Percentiles rank a stretch among this genome's conserved stretches.
These are phyloP conservation scores for Micromys minutus DNA, from an alignment of 2,113 vertebrate species.

Conservation along the genomic window DNA sequence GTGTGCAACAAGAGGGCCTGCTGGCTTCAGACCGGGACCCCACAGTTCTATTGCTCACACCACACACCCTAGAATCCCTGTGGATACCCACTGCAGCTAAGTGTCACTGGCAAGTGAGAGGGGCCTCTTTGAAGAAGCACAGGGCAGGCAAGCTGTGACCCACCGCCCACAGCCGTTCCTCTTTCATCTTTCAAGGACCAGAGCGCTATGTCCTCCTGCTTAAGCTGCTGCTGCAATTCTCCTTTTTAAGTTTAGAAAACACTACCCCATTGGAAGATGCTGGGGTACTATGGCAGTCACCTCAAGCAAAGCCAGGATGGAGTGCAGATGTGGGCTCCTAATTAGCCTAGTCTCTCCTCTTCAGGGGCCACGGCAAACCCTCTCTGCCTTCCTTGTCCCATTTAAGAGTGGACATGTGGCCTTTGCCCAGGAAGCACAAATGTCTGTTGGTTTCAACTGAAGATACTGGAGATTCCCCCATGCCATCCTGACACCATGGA, in stretches of 20 bases:
- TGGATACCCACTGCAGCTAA: not conserved
- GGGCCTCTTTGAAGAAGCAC: not conserved
- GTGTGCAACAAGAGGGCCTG: not conserved
- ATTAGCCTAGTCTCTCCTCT: not conserved
- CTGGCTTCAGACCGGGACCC: not conserved
- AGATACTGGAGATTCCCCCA: not conserved
- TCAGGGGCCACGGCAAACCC: too few species aligned
- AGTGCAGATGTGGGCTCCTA: not conserved
- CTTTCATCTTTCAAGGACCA: not conserved
- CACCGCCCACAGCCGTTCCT: fast-evolving
- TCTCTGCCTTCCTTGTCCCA: not conserved
- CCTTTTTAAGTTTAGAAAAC: not conserved
- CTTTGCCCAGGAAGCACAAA: not conserved
- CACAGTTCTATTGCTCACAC: not conserved
- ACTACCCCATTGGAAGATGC: not conserved
- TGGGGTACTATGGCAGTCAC: not conserved
- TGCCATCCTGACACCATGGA: fast-evolving
- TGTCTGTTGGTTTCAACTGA: not conserved
- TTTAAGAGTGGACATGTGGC: not conserved
- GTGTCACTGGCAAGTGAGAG: too few species aligned
- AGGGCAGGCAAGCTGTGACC: not conserved
- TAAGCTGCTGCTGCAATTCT: not conserved
- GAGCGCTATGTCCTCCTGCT: not conserved
- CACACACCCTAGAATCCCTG: not conserved
- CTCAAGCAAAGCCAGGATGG: not conserved